Evolutionary conservation across 2,113 vertebrate species (phyloP).

Genomic region (Colinus virginianus): DNA sequence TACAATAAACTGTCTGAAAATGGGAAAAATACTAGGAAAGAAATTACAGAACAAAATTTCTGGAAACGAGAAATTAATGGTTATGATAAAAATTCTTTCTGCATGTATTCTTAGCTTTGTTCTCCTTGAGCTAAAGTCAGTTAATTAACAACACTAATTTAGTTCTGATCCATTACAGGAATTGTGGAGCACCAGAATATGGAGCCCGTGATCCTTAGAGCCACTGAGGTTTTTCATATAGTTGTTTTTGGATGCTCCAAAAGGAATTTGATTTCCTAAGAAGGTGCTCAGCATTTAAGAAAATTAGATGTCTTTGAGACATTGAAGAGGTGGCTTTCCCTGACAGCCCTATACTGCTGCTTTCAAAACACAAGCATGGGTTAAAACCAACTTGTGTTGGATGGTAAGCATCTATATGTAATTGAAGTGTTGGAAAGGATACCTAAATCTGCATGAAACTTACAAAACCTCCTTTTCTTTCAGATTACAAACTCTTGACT

Average conservation of each 20-base stretch:
- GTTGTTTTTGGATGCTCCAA: neutral
- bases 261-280: constrained; percentile 35
- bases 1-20: constrained; percentile 7
- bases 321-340: neutral
- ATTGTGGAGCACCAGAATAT: neutral
- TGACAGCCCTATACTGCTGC: neutral
- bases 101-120: fast-evolving
- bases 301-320: neutral
- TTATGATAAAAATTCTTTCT: neutral
- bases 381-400: neutral
- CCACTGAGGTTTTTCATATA: neutral
- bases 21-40: neutral
- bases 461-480: neutral
- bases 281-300: neutral
- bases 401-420: neutral
- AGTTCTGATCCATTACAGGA: neutral
- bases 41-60: constrained; percentile 14
- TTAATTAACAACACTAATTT: neutral
- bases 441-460: neutral
- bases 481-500: neutral
- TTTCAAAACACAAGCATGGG: neutral
- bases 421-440: neutral
- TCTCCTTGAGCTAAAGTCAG: neutral
- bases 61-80: neutral
- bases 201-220: neutral